Conservation (phyloP, 2,113 vertebrate genomes). For the Antechinus stuartii region DNA sequence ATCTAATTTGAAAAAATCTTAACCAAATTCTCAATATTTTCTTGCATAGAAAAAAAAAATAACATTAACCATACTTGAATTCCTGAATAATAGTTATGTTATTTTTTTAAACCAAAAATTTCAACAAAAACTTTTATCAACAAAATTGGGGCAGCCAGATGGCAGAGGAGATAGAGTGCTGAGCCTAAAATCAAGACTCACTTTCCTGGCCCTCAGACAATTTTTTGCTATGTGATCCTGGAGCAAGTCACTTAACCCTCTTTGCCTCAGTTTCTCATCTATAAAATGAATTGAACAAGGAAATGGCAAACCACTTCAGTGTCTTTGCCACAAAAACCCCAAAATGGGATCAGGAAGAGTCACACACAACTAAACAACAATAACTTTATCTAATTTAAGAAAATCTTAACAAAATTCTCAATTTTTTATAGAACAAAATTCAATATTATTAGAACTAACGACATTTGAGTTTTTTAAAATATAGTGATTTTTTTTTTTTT, state of each 20-base stretch:
- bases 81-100: background rate
- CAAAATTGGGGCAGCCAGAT: background rate
- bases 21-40: slow-evolving; percentile 8
- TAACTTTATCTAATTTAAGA: background rate
- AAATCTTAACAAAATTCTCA: slow-evolving; percentile 10
- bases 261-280: too few species aligned
- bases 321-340: too few species aligned
- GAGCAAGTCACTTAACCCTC: too few species aligned
- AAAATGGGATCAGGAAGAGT: too few species aligned
- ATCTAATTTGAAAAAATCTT: background rate
- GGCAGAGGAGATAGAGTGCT: too few species aligned
- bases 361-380: too few species aligned
- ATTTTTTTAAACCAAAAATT: background rate
- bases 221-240: too few species aligned
- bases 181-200: too few species aligned
- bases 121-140: background rate
- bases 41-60: background rate
- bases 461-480: background rate
- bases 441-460: background rate
- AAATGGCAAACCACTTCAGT: too few species aligned
- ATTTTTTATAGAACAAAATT: background rate
- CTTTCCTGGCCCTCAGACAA: too few species aligned
- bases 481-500: background rate
- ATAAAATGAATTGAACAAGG: too few species aligned
- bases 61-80: background rate